These are phyloP conservation scores for Tethya wilhelma DNA, from an alignment of 37 sponge, comb jelly and placozoan species.

Conservation along the genomic window DNA sequence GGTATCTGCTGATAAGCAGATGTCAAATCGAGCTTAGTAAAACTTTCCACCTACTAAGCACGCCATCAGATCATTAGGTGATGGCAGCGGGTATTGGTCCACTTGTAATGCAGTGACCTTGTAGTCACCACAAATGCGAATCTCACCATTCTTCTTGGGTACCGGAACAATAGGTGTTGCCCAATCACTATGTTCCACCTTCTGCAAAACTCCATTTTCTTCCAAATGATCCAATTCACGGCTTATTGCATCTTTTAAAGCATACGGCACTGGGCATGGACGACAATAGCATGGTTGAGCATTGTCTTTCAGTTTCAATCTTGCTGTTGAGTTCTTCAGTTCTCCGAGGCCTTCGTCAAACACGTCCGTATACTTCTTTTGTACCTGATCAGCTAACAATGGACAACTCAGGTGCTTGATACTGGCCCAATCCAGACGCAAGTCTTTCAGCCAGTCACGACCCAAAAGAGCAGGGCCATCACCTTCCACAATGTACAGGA, in stretches of 20 bases:
- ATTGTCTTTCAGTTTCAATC: background rate
- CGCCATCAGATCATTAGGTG: slow-evolving; percentile 11
- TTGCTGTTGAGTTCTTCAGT: slow-evolving; percentile 1
- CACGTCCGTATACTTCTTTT: slow-evolving; percentile 7
- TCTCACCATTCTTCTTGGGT: slow-evolving; percentile 33
- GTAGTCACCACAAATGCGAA: slow-evolving; percentile 40
- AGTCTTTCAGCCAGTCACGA: slow-evolving; percentile 20
- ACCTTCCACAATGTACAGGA: background rate
- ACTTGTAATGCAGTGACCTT: slow-evolving; percentile 12
- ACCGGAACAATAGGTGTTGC: slow-evolving; percentile 34
- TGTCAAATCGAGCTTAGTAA: slow-evolving; percentile 33
- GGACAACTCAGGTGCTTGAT: background rate
- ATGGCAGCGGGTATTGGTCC: slow-evolving; percentile 32
- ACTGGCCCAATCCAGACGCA: slow-evolving; percentile 18
- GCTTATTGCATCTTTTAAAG: background rate
- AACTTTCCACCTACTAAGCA: slow-evolving; percentile 19
- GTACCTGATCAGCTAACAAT: background rate
- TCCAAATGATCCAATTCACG: slow-evolving; percentile 5
- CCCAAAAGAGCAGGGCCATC: slow-evolving; percentile 22
- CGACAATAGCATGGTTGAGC: background rate
- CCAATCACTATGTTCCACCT: slow-evolving; percentile 28
- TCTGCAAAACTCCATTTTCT: slow-evolving; percentile 6
- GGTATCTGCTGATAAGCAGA: slow-evolving; percentile 30
- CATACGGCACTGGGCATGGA: slow-evolving; percentile 1
- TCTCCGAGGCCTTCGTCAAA: slow-evolving; percentile 10